Percentiles rank a stretch among this genome's conserved stretches.
These are phyloP conservation scores for Drosophila tropicalis DNA, from an alignment of 1,140 invertebrate genomes.

Conservation along the genomic window DNA sequence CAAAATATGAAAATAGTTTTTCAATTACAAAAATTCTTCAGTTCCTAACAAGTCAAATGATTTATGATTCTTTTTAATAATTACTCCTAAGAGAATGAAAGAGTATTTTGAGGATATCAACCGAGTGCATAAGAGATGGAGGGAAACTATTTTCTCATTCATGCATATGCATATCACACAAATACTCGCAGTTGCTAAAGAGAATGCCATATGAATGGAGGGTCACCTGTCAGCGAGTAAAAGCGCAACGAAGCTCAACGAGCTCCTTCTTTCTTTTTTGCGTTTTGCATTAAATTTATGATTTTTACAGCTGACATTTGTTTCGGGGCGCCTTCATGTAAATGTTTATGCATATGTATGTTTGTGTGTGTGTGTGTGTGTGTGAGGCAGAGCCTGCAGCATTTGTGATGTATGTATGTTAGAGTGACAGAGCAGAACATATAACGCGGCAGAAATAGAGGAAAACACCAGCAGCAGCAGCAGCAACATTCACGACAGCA, in stretches of 20 bases:
- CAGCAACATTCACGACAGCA: conserved; percentile 56
- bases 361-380: conserved; percentile 53
- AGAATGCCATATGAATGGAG: conserved; percentile 29
- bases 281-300: conserved; percentile 81
- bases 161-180: background rate
- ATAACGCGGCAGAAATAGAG: conserved; percentile 46
- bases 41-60: no score
- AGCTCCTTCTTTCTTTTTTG: conserved; percentile 62
- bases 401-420: conserved; percentile 56
- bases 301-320: conserved; percentile 81
- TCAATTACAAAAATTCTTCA: no score
- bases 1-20: no score
- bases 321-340: conserved; percentile 60
- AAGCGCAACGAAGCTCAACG: conserved; percentile 67
- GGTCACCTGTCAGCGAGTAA: conserved; percentile 71
- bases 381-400: conserved; percentile 46
- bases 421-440: conserved; percentile 62
- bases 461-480: conserved; percentile 44
- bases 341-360: conserved; percentile 42
- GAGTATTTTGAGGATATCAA: background rate
- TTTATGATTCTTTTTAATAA: no score
- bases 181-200: conserved; percentile 7
- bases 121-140: background rate
- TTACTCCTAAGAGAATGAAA: background rate
- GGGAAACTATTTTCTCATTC: background rate